phyloP scores from a whole-genome alignment of 2,888 invertebrate species.

The Lycophotia porphyrea region DNA sequence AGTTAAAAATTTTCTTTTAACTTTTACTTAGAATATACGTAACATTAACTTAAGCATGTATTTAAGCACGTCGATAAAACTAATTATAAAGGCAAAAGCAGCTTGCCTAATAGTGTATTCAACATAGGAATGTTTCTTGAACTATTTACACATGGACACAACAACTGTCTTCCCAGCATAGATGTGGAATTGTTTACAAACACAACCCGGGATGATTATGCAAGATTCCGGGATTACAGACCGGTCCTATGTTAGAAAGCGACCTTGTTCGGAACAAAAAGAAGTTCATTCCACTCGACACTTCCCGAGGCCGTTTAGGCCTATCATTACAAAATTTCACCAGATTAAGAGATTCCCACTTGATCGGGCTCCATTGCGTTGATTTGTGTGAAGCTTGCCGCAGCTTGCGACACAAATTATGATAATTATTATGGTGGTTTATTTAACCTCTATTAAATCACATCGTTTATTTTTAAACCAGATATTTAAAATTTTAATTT shows the following conservation, averaged over 20 bases:
- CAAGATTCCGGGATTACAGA: constrained; percentile 69
- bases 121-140: not conserved
- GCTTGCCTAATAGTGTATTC: constrained; percentile 12
- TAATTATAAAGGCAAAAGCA: constrained; percentile 13
- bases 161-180: constrained; percentile 17
- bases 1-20: constrained; percentile 32
- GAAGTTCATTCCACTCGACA: constrained; percentile 84
- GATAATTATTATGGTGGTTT: constrained; percentile 30
- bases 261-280: constrained; percentile 82
- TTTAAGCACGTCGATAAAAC: constrained; percentile 29
- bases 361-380: constrained; percentile 21
- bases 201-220: constrained; percentile 57
- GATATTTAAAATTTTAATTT: not conserved
- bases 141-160: constrained; percentile 7
- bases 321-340: constrained; percentile 61
- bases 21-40: constrained; percentile 44
- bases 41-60: constrained; percentile 21
- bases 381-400: constrained; percentile 34
- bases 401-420: constrained; percentile 41
- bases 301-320: constrained; percentile 62
- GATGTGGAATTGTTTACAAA: constrained; percentile 65
- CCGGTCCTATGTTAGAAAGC: constrained; percentile 87
- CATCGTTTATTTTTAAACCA: constrained; percentile 5
- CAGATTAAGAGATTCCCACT: constrained; percentile 51
- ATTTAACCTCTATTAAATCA: constrained; percentile 16